A percentile compares a stretch with the other conserved stretches of the same genome.
Evolutionary conservation across 2,113 vertebrate genomes (phyloP).

Genomic region (Climacteris rufus): DNA sequence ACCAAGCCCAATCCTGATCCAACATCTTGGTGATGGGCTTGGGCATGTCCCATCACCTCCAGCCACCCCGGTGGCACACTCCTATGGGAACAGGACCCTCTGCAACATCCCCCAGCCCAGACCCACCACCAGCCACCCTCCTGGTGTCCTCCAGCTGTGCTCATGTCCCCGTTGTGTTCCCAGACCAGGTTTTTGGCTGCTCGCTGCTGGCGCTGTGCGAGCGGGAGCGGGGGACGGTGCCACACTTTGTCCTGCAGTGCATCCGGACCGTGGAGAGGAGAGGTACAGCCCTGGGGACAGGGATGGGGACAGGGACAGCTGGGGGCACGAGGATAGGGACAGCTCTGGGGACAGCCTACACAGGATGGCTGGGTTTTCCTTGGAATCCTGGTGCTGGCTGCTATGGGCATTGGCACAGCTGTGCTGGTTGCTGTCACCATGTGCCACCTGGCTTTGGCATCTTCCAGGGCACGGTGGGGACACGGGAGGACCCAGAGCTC

Average conservation of each 20-base stretch:
- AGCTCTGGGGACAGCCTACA: background rate
- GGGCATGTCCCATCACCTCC: background rate
- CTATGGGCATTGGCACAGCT: accelerated
- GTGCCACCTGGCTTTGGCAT: background rate
- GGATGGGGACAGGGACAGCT: background rate
- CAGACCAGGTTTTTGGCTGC: conserved; percentile 94
- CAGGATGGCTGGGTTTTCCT: background rate
- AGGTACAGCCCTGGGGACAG: conserved; percentile 63
- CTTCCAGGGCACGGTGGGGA: background rate
- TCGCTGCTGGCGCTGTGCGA: conserved; percentile 78
- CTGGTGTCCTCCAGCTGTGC: accelerated
- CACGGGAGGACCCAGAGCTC: accelerated
- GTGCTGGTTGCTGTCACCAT: accelerated
- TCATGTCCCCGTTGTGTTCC: background rate
- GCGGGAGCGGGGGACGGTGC: conserved; percentile 80
- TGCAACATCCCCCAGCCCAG: background rate
- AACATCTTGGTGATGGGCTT: accelerated
- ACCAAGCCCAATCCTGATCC: background rate
- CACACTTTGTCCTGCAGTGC: conserved; percentile 86
- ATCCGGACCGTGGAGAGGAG: conserved; percentile 84
- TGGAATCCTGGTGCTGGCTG: background rate
- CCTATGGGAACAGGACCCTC: background rate
- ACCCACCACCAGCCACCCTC: no score
- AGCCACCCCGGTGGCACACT: accelerated
- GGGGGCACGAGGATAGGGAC: accelerated